Conservation (phyloP, 2,888 invertebrate species). For the Caenorhabditis auriculariae region DNA sequence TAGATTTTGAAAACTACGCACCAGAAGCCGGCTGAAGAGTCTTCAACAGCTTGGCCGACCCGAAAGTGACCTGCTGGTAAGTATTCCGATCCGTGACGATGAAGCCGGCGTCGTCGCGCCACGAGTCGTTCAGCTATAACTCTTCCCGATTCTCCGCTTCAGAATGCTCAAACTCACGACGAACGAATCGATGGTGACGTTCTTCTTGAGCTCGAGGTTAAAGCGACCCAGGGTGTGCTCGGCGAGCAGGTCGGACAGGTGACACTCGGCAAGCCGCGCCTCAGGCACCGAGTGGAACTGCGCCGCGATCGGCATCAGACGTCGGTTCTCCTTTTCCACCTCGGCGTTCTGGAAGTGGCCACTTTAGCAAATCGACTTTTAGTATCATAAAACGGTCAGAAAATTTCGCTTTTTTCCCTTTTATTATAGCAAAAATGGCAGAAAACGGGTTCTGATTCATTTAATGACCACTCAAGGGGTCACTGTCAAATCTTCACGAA, state of each 20-base stretch:
- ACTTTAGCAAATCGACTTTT: background rate
- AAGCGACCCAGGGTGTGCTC: conserved; percentile 46
- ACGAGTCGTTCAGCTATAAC: conserved; percentile 29
- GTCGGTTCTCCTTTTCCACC: conserved; percentile 48
- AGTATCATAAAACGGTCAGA: background rate
- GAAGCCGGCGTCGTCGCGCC: conserved; percentile 60
- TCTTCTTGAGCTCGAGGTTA: conserved; percentile 62
- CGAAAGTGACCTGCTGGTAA: conserved; percentile 47
- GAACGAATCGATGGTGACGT: conserved; percentile 60
- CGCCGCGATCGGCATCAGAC: conserved; percentile 43
- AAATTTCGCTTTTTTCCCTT: background rate
- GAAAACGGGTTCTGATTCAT: conserved; percentile 1
- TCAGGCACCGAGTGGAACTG: conserved; percentile 55
- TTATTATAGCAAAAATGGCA: background rate
- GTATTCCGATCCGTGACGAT: conserved; percentile 56
- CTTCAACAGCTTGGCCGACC: conserved; percentile 25
- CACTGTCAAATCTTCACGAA: too few relatives aligned
- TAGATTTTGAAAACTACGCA: background rate
- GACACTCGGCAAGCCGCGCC: conserved; percentile 32
- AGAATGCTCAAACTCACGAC: conserved; percentile 28
- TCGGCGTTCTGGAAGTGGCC: conserved; percentile 16
- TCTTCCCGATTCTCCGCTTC: too few relatives aligned
- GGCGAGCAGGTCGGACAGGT: conserved; percentile 34
- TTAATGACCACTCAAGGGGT: background rate
- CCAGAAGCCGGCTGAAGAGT: conserved; percentile 22